Evolutionary conservation across 2,797 vertebrate species (phyloP), one percentile per base, ranked within the genome.

Genomic region (Sebastes nivosus): DNA sequence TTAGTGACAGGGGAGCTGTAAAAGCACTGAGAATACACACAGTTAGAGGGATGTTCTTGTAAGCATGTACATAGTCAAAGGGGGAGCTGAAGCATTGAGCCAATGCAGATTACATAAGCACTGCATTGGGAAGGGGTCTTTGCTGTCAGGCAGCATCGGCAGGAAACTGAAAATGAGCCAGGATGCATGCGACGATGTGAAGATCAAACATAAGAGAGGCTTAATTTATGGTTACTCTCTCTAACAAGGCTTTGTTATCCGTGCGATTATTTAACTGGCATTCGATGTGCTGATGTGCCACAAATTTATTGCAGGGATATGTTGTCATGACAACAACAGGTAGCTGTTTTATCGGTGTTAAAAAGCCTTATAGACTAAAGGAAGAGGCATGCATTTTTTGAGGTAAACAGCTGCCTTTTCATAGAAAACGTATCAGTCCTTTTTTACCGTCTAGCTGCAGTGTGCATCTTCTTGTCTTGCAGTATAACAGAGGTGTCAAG

Each of bases 261-360:
- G 9, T 60, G 8, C 75, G 22, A 64, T 63, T 59, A 78, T n/a
- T 65, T 14, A 27, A 65, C 22, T 50, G n/a, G 14, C 12, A 72
- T 75, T 69, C 50, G 9, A 65, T 27, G 29, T 64, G 32, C 36
- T 52, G 50, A 71, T 75, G 42, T 72, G 14, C 22, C 46, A 70
- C 52, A 52, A 7, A 42, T 67, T 54, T n/a, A 68, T 55, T 71
- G n/a, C 58, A 75, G 61, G 20, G 52, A 57, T 60, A 58, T 79
- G 90, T 93, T 91, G 90, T 92, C 92, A 94, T 94, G 91, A 88
- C 88, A 92, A 94, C 89, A 87, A 85, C 89, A 88, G 90, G 80
- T 82, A 86, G 59, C 77, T 87, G 58, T 61, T 72, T n/a, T 42
- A 77, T 85, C 42, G 57, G 72, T 59, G 78, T 52, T 67, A 12